These are phyloP conservation scores for Allygus modestus DNA, from an alignment of 2,888 invertebrate species.

Conservation along the genomic window DNA sequence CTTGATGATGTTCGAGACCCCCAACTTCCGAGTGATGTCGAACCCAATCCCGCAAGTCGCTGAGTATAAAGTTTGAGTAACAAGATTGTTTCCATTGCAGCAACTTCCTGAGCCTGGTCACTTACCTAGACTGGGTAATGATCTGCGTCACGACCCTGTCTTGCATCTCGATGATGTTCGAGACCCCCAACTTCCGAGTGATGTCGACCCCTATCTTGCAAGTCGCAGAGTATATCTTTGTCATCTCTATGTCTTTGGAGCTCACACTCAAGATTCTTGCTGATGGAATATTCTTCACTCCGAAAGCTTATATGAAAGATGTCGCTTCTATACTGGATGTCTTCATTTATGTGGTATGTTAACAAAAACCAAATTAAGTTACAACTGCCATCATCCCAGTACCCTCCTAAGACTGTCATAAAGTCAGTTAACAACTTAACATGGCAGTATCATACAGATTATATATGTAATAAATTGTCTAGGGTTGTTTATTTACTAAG, in stretches of 20 bases:
- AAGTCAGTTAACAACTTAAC: too few species aligned
- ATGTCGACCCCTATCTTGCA: conserved; percentile 96
- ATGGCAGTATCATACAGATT: too few species aligned
- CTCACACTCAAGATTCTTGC: conserved; percentile 96
- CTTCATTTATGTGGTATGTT: conserved; percentile 95
- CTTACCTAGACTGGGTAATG: conserved; percentile 99
- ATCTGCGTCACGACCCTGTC: conserved; percentile 98
- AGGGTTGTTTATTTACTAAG: too few species aligned
- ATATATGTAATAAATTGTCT: too few species aligned
- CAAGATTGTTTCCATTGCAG: too few species aligned
- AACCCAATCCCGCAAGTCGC: conserved; percentile 94
- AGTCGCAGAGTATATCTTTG: conserved; percentile 98
- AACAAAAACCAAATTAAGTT: too few species aligned
- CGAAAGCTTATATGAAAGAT: conserved; percentile 98
- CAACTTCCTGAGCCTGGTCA: conserved; percentile 97
- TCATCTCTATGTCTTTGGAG: conserved; percentile 98
- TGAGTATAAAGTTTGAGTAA: too few species aligned
- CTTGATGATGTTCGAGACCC: conserved; percentile 99
- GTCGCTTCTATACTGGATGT: conserved; percentile 98
- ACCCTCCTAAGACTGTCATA: too few species aligned
- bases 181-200: conserved; percentile 94
- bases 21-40: conserved; percentile 95
- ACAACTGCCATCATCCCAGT: too few species aligned
- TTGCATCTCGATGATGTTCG: conserved; percentile 99
- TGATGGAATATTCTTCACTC: conserved; percentile 98